Conservation (phyloP, 1,140 invertebrate species). For the Eumaeus atala region DNA sequence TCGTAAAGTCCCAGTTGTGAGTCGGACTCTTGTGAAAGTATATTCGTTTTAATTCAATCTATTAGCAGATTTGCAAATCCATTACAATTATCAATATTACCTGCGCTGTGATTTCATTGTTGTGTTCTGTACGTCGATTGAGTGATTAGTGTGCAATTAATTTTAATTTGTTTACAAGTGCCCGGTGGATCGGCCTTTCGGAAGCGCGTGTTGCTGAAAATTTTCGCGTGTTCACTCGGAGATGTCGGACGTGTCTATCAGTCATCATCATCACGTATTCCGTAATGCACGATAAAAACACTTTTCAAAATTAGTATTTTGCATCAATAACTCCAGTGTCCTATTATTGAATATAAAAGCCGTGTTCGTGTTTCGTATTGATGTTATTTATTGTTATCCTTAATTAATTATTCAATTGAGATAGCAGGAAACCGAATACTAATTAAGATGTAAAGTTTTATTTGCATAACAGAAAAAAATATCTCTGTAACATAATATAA, state of each 20-base stretch:
- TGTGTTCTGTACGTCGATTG: not conserved
- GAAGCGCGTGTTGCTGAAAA: constrained; percentile 10
- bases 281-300: too few relatives aligned
- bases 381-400: too few relatives aligned
- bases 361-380: too few relatives aligned
- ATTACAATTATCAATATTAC: not conserved
- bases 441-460: not conserved
- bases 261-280: too few relatives aligned
- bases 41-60: constrained; percentile 1
- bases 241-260: too few relatives aligned
- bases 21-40: not conserved
- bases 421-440: constrained; percentile 3
- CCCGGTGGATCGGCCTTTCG: not conserved
- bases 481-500: too few relatives aligned
- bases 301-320: too few relatives aligned
- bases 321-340: too few relatives aligned
- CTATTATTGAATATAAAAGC: too few relatives aligned
- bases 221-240: not conserved
- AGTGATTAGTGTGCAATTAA: not conserved
- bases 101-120: not conserved
- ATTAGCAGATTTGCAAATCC: constrained; percentile 7
- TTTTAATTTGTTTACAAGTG: not conserved
- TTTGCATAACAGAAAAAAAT: too few relatives aligned
- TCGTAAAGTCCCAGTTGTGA: not conserved
- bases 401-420: constrained; percentile 2